A percentile compares a stretch with the other conserved stretches of the same genome.
Conservation (phyloP, 2,888 invertebrate genomes). For the Peribatodes rhomboidaria region DNA sequence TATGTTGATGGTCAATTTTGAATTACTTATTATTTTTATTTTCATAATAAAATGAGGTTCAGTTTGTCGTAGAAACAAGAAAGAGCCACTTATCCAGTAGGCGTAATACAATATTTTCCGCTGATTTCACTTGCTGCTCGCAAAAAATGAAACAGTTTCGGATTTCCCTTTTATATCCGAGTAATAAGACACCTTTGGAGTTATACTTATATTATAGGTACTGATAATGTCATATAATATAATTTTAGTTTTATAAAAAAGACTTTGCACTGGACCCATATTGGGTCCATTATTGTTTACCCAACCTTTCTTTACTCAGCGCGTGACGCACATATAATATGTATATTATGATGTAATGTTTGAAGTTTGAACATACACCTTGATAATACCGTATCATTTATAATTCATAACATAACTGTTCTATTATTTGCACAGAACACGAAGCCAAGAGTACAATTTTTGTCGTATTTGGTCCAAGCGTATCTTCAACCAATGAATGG, state of each 20-base stretch:
- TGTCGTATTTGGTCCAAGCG: not conserved
- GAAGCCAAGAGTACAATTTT: not conserved
- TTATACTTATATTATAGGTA: not conserved
- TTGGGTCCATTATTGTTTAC: slow-evolving; percentile 6
- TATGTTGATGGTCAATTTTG: no score
- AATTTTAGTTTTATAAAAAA: not conserved
- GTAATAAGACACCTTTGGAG: not conserved
- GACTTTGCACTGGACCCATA: slow-evolving; percentile 12
- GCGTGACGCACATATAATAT: slow-evolving; percentile 26
- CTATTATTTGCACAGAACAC: slow-evolving; percentile 2
- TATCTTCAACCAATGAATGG: not conserved
- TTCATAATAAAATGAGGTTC: not conserved
- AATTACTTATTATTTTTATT: not conserved
- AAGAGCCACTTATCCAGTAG: not conserved
- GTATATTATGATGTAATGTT: slow-evolving; percentile 28
- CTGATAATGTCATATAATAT: not conserved
- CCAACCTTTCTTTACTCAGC: slow-evolving; percentile 9
- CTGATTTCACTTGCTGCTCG: not conserved
- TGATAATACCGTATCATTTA: not conserved
- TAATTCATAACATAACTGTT: slow-evolving; percentile 1
- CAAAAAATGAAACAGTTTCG: slow-evolving; percentile 2
- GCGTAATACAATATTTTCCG: not conserved
- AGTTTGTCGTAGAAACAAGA: not conserved
- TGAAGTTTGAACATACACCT: slow-evolving; percentile 9
- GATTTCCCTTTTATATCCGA: slow-evolving; percentile 11